Percentiles rank a stretch among this genome's conserved stretches.
These are phyloP conservation scores for Thalpophila matura DNA, from an alignment of 2,888 invertebrate genomes.

Conservation along the genomic window DNA sequence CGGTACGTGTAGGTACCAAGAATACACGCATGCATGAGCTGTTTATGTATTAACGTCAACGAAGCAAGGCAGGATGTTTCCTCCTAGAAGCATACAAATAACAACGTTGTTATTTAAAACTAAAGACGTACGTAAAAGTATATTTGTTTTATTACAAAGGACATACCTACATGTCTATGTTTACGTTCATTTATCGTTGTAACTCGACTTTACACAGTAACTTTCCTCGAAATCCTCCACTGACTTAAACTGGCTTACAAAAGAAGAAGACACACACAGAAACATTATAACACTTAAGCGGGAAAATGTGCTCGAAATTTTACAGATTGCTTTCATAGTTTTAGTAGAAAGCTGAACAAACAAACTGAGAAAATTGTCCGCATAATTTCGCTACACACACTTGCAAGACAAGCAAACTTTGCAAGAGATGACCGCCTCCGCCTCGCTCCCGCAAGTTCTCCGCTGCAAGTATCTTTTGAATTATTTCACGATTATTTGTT, in stretches of 20 bases:
- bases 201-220: neutral
- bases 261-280: constrained; percentile 2
- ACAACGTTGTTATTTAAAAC: too few species aligned
- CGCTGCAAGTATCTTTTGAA: constrained; percentile 6
- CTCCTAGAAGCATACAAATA: too few species aligned
- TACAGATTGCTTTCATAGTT: constrained; percentile 48
- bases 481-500: constrained; percentile 38
- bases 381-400: constrained; percentile 39
- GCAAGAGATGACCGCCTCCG: constrained; percentile 6
- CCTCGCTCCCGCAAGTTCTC: neutral
- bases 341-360: constrained; percentile 44
- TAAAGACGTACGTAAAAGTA: too few species aligned
- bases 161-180: too few species aligned
- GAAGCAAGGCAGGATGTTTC: too few species aligned
- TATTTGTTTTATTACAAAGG: too few species aligned
- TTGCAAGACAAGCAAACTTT: constrained; percentile 34
- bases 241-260: constrained; percentile 11
- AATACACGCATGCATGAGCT: too few species aligned
- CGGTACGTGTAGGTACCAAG: too few species aligned
- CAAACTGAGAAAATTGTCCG: constrained; percentile 42
- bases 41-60: too few species aligned
- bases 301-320: constrained; percentile 34
- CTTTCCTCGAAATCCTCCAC: constrained; percentile 1
- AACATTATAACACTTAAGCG: constrained; percentile 26
- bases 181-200: neutral